These are phyloP conservation scores for Macrosiphum euphorbiae DNA, from an alignment of 2,888 invertebrate genomes.

Conservation along the genomic window DNA sequence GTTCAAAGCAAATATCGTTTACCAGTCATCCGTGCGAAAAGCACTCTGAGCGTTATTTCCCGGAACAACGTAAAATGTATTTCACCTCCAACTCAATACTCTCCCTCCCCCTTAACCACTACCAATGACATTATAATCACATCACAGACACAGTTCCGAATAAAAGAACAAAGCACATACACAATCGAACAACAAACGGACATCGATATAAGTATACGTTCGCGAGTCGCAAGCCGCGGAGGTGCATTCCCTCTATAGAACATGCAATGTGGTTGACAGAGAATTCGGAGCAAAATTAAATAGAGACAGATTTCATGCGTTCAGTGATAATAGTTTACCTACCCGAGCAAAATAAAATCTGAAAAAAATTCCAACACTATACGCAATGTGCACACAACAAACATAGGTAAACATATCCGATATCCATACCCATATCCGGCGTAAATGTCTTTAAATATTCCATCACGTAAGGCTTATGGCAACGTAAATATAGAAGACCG, in stretches of 20 bases:
- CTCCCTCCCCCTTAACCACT: not conserved
- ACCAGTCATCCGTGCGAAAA: conserved; percentile 50
- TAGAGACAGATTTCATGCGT: not conserved
- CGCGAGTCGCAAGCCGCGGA: not conserved
- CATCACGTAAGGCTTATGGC: not conserved
- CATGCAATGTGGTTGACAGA: not conserved
- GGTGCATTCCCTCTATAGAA: not conserved
- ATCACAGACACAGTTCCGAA: conserved; percentile 16
- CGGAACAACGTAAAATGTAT: conserved; percentile 42
- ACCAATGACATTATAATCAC: not conserved
- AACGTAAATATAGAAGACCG: not conserved
- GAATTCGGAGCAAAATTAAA: not conserved
- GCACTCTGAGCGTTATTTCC: conserved; percentile 34
- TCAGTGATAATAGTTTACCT: not conserved
- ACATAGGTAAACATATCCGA: not conserved
- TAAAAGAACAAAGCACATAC: not conserved
- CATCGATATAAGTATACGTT: not conserved
- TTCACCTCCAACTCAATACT: not conserved
- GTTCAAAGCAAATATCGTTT: conserved; percentile 12
- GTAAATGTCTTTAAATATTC: conserved; percentile 52
- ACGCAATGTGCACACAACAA: not conserved
- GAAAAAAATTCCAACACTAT: not conserved
- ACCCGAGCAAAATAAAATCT: not conserved
- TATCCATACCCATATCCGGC: not conserved
- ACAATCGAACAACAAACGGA: not conserved